Base-by-base conservation (phyloP, 2,113 vertebrate species). In the Puntigrus tetrazona region DNA sequence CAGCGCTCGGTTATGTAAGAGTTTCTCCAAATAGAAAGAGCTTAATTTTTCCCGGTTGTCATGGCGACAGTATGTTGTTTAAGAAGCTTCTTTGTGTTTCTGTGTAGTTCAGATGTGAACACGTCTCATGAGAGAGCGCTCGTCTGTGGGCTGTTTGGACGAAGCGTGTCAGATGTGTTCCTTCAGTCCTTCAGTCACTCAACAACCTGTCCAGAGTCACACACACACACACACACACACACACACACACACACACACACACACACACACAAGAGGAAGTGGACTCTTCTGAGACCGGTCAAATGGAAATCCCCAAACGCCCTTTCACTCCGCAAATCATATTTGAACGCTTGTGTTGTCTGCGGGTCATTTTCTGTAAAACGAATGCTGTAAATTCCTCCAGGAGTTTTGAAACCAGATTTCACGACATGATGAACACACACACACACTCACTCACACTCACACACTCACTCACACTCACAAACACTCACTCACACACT, bases 1-100 rank as follows among this genome's bases (percentile, higher is more conserved):
- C 73, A 22, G 72, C 86, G 87, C 82, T 67, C 81, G 88, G 89
- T 93, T 94, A 92, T 90, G 57, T 92, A 93, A 93, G 91, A 90
- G 87, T 92, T 93, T 93, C 90, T 93, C 89, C 90, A 88, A 94
- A 91, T 93, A 92, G 91, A 90, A 92, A 89, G 90, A 92, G 91
- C 93, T 93, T 91, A 85, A 92, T 93, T 93, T 91, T 93, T 89
- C 90, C 87, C 86, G 91, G 94, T 95, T 95, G 93, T 94, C 92
- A 94, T 94, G 92, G 92, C 91, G 91, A 95, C 91, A 91, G 91
- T 88, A 91, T 92, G 90, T 93, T 93, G 91, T 92, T 91, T 92
- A 90, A 93, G 91, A 94, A 92, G 90, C 93, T 91, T 92, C 92
- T 93, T 92, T 92, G 92, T 92, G 85, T 92, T 91, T 91, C 87